A percentile compares a stretch with the other conserved stretches of the same genome.
Evolutionary conservation across 64 coral and sea anemone genomes (phyloP).

Genomic region (Astreopora myriophthalma): DNA sequence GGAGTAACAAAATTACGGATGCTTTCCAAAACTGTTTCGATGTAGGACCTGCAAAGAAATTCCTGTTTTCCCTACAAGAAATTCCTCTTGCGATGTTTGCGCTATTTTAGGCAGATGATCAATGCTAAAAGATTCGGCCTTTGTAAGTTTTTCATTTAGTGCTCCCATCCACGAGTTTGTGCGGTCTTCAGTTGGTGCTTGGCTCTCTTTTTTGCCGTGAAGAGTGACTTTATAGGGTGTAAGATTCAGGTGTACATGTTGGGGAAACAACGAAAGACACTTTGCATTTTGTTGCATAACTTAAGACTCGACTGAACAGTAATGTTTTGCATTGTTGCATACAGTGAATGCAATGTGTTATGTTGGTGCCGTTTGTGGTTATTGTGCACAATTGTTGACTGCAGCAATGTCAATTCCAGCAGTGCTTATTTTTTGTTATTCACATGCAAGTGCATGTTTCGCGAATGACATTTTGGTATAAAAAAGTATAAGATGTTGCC

Average conservation of each 20-base stretch:
- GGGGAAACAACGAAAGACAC: constrained; percentile 10
- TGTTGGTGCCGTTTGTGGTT: background rate
- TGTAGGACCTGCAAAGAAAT: background rate
- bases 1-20: background rate
- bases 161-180: background rate
- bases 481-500: constrained; percentile 4
- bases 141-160: background rate
- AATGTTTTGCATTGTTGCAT: background rate
- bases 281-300: background rate
- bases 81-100: background rate
- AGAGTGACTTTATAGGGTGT: background rate
- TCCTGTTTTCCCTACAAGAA: background rate
- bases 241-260: background rate
- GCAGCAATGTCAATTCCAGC: background rate
- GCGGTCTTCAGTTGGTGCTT: background rate
- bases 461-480: background rate
- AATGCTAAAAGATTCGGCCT: background rate
- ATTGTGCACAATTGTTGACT: background rate
- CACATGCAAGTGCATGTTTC: background rate
- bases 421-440: background rate
- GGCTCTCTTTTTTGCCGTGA: background rate
- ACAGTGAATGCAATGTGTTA: background rate
- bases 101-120: background rate
- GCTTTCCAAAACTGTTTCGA: background rate
- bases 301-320: constrained; percentile 2